Evolutionary conservation across 2,888 invertebrate genomes (phyloP), one percentile per base, ranked within the genome.

Genomic region (Phymatocera aterrima): DNA sequence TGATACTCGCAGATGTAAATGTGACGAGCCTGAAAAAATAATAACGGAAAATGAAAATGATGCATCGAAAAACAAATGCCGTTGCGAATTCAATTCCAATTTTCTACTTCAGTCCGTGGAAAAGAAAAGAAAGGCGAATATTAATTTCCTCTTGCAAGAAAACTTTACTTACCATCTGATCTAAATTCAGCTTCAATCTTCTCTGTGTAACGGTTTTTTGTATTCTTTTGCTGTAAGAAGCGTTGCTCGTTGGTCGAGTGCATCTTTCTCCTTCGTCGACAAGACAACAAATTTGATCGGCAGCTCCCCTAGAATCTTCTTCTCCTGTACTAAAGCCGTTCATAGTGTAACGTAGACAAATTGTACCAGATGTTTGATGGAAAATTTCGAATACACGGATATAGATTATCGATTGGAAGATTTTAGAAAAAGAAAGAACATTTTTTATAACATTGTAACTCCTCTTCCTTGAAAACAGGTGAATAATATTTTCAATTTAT

Each of bases 1-100:
- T 99, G 99, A 88, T 95, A 95, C 90, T 99, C 99, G 91, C 99
- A 99, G 87, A 99, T 99, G 90, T 99, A 98, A 85, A 96, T 97
- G 90, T 99, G 98, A 85, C 96, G 94, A 51, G 97, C 97, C 97
- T 97, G 91, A 0, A 88, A 84, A 65, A 90, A 91, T 80, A 68
- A 80, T 81, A n/a, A n/a, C n/a, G n/a, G 78, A 61, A 68, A 79
- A 92, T 91, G 91, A 92, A 91, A 81, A 91, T 2, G 51, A 74
- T n/a, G n/a, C n/a, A n/a, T n/a, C n/a, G n/a, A 31, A 15, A 18
- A 24, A 51, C 0, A 79, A 46, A 70, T 10, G 70, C 8, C 37
- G n/a, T 5, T 5, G 77, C 6, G 1, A 1, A 78, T 43, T 21
- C n/a, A 77, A 15, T 24, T 51, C 43, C 15, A 15, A 65, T 37